phyloP scores from a whole-genome alignment of 2,113 vertebrate genomes.

The Clupea harengus region DNA sequence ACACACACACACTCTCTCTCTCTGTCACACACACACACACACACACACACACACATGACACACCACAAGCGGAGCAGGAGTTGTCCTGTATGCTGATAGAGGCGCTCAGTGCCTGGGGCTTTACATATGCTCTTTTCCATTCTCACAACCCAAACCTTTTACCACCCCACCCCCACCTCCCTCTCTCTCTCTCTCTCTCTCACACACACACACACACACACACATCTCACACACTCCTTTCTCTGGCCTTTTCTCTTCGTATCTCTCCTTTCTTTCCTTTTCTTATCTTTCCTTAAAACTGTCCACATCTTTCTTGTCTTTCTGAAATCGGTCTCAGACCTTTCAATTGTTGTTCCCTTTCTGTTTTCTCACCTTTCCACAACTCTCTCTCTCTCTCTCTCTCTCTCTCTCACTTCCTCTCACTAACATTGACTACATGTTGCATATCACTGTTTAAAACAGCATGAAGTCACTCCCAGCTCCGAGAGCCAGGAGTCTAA shows the following conservation, averaged over 20 bases:
- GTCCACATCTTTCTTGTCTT: background rate
- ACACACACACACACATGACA: slow-evolving; percentile 25
- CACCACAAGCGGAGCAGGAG: background rate
- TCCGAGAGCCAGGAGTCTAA: background rate
- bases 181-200: background rate
- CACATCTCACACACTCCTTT: background rate
- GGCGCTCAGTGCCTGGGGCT: background rate
- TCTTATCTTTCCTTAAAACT: background rate
- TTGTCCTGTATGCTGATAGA: slow-evolving; percentile 15
- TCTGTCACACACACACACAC: slow-evolving; percentile 14
- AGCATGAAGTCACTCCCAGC: background rate
- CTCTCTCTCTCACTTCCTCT: background rate
- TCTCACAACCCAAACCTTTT: slow-evolving; percentile 2
- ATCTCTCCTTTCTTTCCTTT: background rate
- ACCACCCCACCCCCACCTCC: slow-evolving; percentile 6
- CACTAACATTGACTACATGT: background rate
- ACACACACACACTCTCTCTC: slow-evolving; percentile 26
- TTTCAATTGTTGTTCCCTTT: background rate
- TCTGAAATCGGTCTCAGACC: background rate
- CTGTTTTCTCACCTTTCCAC: background rate
- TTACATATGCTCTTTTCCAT: slow-evolving; percentile 21
- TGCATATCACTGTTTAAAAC: slow-evolving; percentile 5
- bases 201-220: background rate
- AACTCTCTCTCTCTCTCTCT: background rate
- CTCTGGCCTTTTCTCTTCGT: background rate